Conservation (phyloP, 2,888 invertebrate species). For the Drosophila ustulata region DNA sequence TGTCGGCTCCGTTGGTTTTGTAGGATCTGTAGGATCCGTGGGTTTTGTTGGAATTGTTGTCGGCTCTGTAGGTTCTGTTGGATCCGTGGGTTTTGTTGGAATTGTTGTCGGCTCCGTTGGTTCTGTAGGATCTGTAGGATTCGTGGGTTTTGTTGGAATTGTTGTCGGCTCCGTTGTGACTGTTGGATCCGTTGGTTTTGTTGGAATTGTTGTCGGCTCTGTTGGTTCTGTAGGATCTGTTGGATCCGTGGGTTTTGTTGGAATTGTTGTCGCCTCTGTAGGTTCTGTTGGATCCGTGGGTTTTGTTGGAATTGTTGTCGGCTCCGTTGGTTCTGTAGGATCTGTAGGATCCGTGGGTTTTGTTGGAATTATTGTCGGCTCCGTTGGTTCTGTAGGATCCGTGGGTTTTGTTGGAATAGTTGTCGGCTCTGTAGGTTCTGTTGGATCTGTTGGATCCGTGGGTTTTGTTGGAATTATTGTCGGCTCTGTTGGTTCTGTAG, state of each 20-base stretch:
- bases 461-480: not conserved
- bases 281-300: slow-evolving; percentile 3
- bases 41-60: not conserved
- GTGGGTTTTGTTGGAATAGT: not conserved
- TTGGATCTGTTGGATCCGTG: not conserved
- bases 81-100: not conserved
- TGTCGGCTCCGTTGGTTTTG: not conserved
- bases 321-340: not conserved
- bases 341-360: not conserved
- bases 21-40: not conserved
- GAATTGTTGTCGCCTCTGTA: not conserved
- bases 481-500: not conserved
- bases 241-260: not conserved
- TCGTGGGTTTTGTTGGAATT: not conserved
- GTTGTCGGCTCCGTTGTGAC: not conserved
- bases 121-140: not conserved
- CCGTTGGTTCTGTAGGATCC: not conserved
- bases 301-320: not conserved
- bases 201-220: not conserved
- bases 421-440: not conserved
- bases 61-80: not conserved
- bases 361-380: not conserved
- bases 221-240: not conserved
- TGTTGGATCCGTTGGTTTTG: not conserved
- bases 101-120: not conserved